Evolutionary conservation across 2,888 invertebrate species (phyloP), one percentile per base, ranked within the genome.

Genomic region (Smittia aterrima): DNA sequence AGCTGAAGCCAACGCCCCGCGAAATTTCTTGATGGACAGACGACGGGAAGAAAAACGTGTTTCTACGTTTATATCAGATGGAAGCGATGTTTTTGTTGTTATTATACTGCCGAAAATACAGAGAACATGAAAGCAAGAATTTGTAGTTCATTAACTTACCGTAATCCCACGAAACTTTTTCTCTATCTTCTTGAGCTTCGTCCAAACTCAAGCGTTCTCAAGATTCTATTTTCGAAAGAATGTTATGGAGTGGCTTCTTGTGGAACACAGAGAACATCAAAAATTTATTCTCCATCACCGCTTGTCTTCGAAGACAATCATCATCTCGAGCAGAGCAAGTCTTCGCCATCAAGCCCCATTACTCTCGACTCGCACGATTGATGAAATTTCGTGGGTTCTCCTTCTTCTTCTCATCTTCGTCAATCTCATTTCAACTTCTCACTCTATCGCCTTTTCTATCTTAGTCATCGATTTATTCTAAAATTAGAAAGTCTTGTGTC

Each of bases 141-240:
- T 11, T 47, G 47, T 47, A 47, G 58, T 58, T 58, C 58, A 58
- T 58, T 58, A 58, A 58, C 58, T 58, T 58, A 58, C 58, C 58
- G 58, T 58, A 58, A 58, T 58, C 47, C 47, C 47, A 47, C 47
- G 47, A 47, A 11, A 6, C 3, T 11, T n/a, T 47, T 47, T 2
- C n/a, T 47, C 16, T 47, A 2, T 47, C 16, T 11, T 47, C 47
- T 47, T 47, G 3, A 7, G 38, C 38, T 38, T n/a, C 47, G 2
- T 47, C 16, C 47, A n/a, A 2, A 11, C 47, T 47, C 16, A 11
- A 47, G 47, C 47, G n/a, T 47, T 18, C 18, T 58, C 58, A 22
- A 58, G 18, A 58, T 47, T 47, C 47, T 47, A 47, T 47, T 47
- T 16, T 47, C 11, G n/a, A 38, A 4, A 9, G 38, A 47, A 47